These are phyloP conservation scores for Rousettus leschenaultii DNA, from an alignment of 2,113 vertebrate genomes.

Conservation along the genomic window DNA sequence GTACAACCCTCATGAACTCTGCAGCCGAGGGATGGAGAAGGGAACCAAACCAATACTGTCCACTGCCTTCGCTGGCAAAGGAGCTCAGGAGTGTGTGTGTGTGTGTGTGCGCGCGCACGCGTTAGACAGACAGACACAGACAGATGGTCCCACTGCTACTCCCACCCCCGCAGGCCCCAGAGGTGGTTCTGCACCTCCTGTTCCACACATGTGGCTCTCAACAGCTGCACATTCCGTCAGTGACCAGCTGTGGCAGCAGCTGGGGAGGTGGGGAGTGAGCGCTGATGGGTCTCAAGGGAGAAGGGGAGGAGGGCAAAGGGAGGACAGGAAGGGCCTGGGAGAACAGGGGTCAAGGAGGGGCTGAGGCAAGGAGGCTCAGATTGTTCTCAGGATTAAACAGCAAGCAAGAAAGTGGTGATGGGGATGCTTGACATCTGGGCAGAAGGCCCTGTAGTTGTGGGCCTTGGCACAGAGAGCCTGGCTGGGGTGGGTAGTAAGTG, in stretches of 20 bases:
- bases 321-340: conserved; percentile 64
- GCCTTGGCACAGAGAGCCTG: conserved; percentile 42
- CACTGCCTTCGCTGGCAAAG: neutral
- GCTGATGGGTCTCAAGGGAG: conserved; percentile 51
- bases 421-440: neutral
- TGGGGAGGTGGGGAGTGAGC: conserved; percentile 59
- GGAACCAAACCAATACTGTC: neutral
- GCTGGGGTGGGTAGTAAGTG: neutral
- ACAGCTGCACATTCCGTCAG: conserved; percentile 72
- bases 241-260: conserved; percentile 74
- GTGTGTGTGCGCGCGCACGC: neutral
- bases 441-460: neutral
- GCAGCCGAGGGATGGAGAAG: neutral
- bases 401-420: neutral
- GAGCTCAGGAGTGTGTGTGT: neutral
- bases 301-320: conserved; percentile 34
- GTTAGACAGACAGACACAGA: conserved; percentile 53
- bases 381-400: conserved; percentile 37
- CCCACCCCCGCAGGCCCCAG: neutral
- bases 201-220: conserved; percentile 65
- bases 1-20: neutral
- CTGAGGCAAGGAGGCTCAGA: neutral
- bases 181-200: conserved; percentile 38
- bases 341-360: conserved; percentile 25
- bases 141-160: conserved; percentile 57